A percentile compares a stretch with the other conserved stretches of the same genome.
Evolutionary conservation across 2,113 vertebrate species (phyloP).

Genomic region (Cyanoliseus patagonus): DNA sequence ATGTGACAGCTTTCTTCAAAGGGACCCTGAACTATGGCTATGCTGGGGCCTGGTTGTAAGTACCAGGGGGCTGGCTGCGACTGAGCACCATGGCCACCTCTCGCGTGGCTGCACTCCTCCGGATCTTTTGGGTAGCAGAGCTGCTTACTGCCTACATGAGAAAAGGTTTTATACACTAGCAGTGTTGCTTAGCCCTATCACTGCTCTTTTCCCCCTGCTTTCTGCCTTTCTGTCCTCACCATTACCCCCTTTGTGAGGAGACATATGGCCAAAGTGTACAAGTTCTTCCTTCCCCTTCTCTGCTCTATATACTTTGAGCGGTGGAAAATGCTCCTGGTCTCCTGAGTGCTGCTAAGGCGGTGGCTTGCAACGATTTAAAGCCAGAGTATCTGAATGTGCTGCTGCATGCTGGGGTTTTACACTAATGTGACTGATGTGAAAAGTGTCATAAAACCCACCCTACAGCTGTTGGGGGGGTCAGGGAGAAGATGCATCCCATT

Average conservation of each 20-base stretch:
- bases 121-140: not conserved
- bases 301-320: not conserved
- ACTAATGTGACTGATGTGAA: fast-evolving
- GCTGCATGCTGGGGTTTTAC: fast-evolving
- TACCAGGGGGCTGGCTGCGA: not conserved
- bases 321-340: fast-evolving
- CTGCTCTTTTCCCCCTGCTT: not conserved
- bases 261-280: fast-evolving
- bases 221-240: not conserved
- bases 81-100: fast-evolving
- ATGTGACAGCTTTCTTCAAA: slow-evolving; percentile 77
- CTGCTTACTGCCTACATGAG: not conserved
- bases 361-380: not conserved
- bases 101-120: not conserved
- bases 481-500: not conserved
- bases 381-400: not conserved
- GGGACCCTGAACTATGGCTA: slow-evolving; percentile 84
- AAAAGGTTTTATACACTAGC: fast-evolving
- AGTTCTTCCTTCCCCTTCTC: not conserved
- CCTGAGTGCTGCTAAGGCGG: fast-evolving
- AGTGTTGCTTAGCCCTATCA: not conserved
- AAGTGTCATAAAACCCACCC: not conserved
- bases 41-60: slow-evolving; percentile 78
- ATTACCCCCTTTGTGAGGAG: not conserved
- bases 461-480: fast-evolving